phyloP scores from a whole-genome alignment of 2,113 vertebrate genomes.

The Speoplatyrhinus poulsoni region DNA sequence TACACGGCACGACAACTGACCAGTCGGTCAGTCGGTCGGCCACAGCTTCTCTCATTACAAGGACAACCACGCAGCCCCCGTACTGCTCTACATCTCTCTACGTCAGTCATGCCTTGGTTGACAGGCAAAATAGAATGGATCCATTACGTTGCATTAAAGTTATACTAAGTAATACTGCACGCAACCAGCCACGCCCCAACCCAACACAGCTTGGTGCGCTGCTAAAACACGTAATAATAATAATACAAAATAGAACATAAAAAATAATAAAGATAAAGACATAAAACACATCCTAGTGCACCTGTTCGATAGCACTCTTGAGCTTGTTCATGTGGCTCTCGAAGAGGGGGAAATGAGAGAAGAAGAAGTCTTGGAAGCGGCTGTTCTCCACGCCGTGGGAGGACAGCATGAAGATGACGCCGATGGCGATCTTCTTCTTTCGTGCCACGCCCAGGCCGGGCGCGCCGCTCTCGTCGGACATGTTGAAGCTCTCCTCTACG shows the following conservation, averaged over 20 bases:
- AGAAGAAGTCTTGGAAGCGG: constrained; percentile 98
- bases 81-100: constrained; percentile 16
- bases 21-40: constrained; percentile 15
- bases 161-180: no score
- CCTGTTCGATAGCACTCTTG: constrained; percentile 97
- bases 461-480: constrained; percentile 91
- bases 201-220: no score
- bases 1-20: constrained; percentile 25
- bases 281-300: constrained; percentile 39
- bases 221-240: no score
- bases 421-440: constrained; percentile 98
- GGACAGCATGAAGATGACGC: constrained; percentile 93
- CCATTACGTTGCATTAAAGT: not conserved
- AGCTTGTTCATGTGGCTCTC: constrained; percentile 99
- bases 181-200: no score
- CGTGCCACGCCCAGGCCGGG: constrained; percentile 86
- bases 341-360: constrained; percentile 98
- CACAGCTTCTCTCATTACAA: constrained; percentile 35
- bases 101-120: constrained; percentile 17
- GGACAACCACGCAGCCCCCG: constrained; percentile 4
- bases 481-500: constrained; percentile 97
- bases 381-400: constrained; percentile 88
- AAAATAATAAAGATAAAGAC: not conserved
- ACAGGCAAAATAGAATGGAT: constrained; percentile 1
- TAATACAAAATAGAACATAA: not conserved